Evolutionary conservation across 2,113 vertebrate genomes (phyloP).

Genomic region (Dicrurus megarhynchus): DNA sequence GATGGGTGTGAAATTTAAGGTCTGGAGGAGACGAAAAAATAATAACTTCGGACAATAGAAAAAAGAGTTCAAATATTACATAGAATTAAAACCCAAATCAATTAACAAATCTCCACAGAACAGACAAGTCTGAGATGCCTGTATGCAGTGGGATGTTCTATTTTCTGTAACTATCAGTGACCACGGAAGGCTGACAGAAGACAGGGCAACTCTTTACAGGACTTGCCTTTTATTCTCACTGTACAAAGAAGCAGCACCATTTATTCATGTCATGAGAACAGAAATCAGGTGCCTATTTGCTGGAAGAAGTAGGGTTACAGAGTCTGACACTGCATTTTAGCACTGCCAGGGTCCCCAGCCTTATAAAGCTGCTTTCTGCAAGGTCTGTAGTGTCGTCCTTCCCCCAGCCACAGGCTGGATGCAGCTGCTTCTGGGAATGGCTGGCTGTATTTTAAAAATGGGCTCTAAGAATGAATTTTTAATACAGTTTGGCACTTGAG

Average conservation of each 20-base stretch:
- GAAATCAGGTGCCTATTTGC: not conserved
- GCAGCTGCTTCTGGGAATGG: not conserved
- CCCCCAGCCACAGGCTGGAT: not conserved
- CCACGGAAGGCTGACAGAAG: not conserved
- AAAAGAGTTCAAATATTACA: not conserved
- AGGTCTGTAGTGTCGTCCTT: not conserved
- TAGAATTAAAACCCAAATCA: not conserved
- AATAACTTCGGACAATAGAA: not conserved
- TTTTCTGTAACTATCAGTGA: not conserved
- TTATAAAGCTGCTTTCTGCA: not conserved
- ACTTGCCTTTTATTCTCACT: not conserved
- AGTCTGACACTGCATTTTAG: not conserved
- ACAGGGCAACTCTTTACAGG: not conserved
- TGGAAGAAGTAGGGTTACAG: not conserved
- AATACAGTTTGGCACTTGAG: not conserved
- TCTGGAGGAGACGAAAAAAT: not conserved
- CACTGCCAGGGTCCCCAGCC: not conserved
- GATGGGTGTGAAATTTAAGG: not conserved
- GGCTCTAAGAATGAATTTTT: not conserved
- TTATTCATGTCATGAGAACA: not conserved
- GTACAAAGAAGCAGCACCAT: not conserved
- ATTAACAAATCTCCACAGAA: not conserved
- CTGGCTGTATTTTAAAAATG: not conserved
- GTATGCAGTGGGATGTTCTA: not conserved
- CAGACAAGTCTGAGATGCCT: not conserved